These are phyloP conservation scores for Streptopelia turtur DNA, from an alignment of 2,797 vertebrate species.

Conservation along the genomic window DNA sequence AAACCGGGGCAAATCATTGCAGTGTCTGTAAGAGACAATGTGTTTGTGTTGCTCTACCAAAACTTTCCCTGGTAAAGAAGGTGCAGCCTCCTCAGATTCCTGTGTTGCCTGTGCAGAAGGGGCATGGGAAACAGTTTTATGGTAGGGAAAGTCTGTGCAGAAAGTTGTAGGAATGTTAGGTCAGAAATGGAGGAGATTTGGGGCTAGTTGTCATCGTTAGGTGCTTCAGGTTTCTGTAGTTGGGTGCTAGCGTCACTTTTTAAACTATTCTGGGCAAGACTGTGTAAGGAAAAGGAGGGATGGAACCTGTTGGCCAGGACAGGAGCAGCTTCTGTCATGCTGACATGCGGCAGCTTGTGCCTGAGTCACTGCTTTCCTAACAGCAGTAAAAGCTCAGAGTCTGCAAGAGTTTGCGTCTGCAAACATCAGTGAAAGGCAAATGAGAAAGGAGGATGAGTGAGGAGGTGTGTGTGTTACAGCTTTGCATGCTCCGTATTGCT, in stretches of 20 bases:
- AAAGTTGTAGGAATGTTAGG: background rate
- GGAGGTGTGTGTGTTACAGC: background rate
- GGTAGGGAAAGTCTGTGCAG: background rate
- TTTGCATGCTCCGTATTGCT: background rate
- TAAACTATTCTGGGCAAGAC: background rate
- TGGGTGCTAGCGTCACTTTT: background rate
- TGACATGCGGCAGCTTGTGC: conserved; percentile 8
- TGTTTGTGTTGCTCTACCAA: background rate
- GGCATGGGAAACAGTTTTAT: background rate
- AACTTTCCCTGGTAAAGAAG: background rate
- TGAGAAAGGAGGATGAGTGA: background rate
- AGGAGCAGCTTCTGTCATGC: background rate
- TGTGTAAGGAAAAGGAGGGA: background rate
- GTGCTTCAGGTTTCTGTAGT: background rate
- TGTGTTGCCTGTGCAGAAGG: background rate
- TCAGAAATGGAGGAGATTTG: fast-evolving
- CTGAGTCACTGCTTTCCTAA: conserved; percentile 42
- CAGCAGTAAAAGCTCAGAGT: background rate
- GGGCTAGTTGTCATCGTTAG: background rate
- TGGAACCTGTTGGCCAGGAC: conserved; percentile 32
- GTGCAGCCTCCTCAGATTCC: background rate
- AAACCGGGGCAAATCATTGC: background rate
- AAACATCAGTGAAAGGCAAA: background rate
- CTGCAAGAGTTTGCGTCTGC: background rate
- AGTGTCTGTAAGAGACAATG: background rate